Conservation (phyloP, 2,797 vertebrate species). For the Salmo trutta region DNA sequence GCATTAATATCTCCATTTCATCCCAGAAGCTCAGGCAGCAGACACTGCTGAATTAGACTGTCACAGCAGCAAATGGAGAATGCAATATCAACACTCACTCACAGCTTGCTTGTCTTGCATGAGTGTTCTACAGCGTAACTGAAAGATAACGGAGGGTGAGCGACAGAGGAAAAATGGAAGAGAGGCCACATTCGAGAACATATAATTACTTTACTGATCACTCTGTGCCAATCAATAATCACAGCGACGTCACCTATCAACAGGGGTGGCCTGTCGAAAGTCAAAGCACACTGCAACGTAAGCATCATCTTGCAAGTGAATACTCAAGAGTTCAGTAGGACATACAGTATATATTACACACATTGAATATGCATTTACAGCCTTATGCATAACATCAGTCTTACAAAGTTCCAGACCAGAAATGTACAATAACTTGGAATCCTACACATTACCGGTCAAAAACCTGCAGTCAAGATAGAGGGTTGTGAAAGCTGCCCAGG, state of each 20-base stretch:
- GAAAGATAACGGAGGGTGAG: background rate
- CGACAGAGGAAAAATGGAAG: background rate
- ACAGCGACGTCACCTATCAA: background rate
- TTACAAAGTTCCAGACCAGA: background rate
- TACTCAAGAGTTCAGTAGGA: background rate
- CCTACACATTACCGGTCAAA: background rate
- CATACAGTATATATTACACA: background rate
- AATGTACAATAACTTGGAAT: background rate
- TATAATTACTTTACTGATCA: background rate
- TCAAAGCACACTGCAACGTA: background rate
- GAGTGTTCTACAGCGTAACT: background rate
- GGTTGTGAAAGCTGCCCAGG: too few relatives aligned
- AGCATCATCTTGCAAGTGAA: background rate
- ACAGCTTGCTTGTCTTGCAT: background rate
- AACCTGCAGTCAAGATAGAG: background rate
- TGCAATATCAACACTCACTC: slow-evolving; percentile 1
- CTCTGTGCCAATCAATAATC: background rate
- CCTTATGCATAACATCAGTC: background rate
- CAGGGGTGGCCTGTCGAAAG: background rate
- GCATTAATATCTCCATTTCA: slow-evolving; percentile 13
- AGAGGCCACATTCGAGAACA: background rate
- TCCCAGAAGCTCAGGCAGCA: background rate
- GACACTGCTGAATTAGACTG: background rate
- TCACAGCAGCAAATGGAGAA: background rate
- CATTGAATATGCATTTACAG: background rate